These are phyloP conservation scores for Rhea americana DNA, from an alignment of 2,113 vertebrate genomes.

Conservation along the genomic window DNA sequence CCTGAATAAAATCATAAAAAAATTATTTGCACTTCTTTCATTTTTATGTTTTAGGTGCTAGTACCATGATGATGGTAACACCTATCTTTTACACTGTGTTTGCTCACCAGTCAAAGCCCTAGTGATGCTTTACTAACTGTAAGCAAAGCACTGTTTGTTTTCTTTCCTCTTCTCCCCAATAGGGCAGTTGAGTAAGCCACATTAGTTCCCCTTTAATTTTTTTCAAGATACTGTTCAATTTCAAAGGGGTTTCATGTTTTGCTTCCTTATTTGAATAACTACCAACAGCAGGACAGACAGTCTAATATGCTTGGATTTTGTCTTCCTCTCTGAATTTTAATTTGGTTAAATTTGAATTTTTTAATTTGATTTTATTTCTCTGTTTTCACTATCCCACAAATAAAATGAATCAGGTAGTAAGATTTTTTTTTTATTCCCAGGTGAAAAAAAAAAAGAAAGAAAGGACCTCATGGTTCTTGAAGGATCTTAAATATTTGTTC, in stretches of 20 bases:
- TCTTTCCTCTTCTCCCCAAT: not conserved
- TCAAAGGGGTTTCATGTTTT: not conserved
- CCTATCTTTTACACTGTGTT: not conserved
- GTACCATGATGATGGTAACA: not conserved
- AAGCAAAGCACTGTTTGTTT: not conserved
- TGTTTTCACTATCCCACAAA: not conserved
- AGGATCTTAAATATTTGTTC: not conserved
- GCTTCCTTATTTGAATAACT: not conserved
- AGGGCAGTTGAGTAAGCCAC: not conserved
- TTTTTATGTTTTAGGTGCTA: not conserved
- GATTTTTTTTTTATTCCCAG: not conserved
- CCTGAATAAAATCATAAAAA: not conserved
- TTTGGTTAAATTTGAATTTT: not conserved
- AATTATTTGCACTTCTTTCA: not conserved
- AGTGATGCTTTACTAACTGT: not conserved
- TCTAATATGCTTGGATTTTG: not conserved
- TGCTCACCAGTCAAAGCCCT: not conserved
- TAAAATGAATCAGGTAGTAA: not conserved
- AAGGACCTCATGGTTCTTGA: not conserved
- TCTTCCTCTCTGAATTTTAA: not conserved
- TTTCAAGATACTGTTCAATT: not conserved
- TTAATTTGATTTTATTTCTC: not conserved
- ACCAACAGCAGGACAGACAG: not conserved
- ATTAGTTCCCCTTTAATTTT: not conserved
- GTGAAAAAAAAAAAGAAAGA: accelerated